Evolutionary conservation across 2,113 vertebrate species (phyloP).

Genomic region (Onychostruthus taczanowskii): DNA sequence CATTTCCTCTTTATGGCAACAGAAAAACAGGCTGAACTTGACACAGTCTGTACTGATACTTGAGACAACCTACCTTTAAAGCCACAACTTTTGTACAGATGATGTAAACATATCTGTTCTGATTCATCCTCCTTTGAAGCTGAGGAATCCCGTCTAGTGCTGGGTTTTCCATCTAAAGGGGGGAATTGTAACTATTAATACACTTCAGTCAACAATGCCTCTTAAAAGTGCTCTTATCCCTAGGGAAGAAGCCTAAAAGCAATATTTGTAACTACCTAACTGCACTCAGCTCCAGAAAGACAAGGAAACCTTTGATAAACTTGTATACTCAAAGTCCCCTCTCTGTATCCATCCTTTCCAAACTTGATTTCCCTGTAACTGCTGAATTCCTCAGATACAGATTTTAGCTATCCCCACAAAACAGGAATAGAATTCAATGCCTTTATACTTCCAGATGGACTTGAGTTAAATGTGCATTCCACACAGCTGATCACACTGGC

Average conservation of each 20-base stretch:
- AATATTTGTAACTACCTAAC: not conserved
- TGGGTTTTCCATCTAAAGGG: constrained; percentile 60
- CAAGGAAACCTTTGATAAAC: not conserved
- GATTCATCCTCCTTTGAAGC: constrained; percentile 41
- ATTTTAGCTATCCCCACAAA: not conserved
- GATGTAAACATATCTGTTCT: constrained; percentile 88
- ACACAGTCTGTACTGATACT: not conserved
- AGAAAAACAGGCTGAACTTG: not conserved
- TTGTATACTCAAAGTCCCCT: not conserved
- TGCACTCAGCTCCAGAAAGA: not conserved
- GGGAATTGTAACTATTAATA: not conserved
- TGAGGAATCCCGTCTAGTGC: not conserved
- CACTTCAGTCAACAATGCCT: not conserved
- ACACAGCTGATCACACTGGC: not conserved
- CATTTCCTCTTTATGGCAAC: not conserved
- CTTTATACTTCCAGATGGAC: not conserved
- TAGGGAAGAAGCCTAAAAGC: not conserved
- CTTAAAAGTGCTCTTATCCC: not conserved
- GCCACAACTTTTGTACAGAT: constrained; percentile 78
- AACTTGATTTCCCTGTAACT: not conserved
- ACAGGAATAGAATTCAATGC: not conserved
- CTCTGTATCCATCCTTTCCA: not conserved
- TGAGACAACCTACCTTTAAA: constrained; percentile 82
- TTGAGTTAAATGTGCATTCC: not conserved
- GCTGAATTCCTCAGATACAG: not conserved